phyloP scores from a whole-genome alignment of 2,113 vertebrate genomes.

The Neomonachus schauinslandi region DNA sequence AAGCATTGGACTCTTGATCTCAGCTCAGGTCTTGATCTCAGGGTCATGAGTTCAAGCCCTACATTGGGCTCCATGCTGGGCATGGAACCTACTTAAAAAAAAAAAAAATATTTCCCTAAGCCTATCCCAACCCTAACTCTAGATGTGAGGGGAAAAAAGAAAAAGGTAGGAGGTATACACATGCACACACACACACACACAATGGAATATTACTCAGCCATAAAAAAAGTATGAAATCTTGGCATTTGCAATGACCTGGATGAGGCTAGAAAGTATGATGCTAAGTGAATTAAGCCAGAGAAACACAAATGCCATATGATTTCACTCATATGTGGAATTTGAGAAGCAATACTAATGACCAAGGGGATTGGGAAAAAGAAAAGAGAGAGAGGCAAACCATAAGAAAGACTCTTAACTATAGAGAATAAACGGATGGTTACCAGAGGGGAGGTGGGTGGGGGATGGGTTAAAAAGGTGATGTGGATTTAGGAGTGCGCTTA shows the following conservation, averaged over 20 bases:
- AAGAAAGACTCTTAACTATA: too few species aligned
- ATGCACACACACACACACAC: background rate
- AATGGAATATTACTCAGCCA: background rate
- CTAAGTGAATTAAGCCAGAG: background rate
- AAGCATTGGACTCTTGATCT: background rate
- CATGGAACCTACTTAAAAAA: too few species aligned
- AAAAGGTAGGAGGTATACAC: background rate
- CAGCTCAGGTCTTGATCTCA: background rate
- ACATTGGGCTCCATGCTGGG: too few species aligned
- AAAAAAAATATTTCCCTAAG: background rate
- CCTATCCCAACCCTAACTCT: background rate
- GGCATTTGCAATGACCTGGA: background rate
- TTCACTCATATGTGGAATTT: background rate
- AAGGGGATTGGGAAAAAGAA: background rate
- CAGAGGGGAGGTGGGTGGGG: too few species aligned
- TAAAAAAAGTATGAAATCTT: background rate
- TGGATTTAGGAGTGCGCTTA: background rate
- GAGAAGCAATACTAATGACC: background rate
- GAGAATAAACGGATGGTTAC: too few species aligned
- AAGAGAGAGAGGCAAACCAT: too few species aligned
- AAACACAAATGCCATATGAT: background rate
- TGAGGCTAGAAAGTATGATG: background rate
- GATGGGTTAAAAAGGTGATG: too few species aligned
- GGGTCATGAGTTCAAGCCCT: background rate
- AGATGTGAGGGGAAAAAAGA: background rate